These are phyloP conservation scores for Thalassarche chlororhynchos DNA, from an alignment of 2,113 vertebrate species.

Conservation along the genomic window DNA sequence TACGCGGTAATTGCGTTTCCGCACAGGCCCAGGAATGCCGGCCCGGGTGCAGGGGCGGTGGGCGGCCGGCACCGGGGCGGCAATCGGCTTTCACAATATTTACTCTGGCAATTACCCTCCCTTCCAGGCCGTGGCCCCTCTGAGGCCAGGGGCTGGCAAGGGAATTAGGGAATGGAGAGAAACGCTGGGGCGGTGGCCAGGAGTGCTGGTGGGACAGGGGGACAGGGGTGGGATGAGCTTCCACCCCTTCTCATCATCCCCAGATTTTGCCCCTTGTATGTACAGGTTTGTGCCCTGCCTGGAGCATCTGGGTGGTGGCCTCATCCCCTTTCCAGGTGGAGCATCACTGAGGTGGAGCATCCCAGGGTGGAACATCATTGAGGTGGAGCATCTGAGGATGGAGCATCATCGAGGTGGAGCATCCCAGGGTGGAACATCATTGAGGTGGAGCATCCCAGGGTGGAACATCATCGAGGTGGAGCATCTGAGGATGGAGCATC, in stretches of 20 bases:
- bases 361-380: neutral
- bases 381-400: neutral
- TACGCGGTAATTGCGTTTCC: slow-evolving; percentile 73
- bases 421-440: neutral
- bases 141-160: neutral
- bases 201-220: neutral
- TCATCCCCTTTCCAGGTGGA: neutral
- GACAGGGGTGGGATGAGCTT: neutral
- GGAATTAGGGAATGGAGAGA: neutral
- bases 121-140: neutral
- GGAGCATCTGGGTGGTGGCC: neutral
- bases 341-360: neutral
- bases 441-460: neutral
- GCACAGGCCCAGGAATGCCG: neutral
- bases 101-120: neutral
- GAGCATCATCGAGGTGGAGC: neutral
- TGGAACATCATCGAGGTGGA: neutral
- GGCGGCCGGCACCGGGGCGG: neutral
- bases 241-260: accelerated
- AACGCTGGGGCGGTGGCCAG: accelerated
- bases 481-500: no score
- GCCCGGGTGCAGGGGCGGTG: neutral
- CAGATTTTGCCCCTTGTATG: neutral
- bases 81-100: slow-evolving; percentile 51
- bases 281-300: neutral